Conservation (phyloP, 2,797 vertebrate genomes). For the Acridotheres tristis region DNA sequence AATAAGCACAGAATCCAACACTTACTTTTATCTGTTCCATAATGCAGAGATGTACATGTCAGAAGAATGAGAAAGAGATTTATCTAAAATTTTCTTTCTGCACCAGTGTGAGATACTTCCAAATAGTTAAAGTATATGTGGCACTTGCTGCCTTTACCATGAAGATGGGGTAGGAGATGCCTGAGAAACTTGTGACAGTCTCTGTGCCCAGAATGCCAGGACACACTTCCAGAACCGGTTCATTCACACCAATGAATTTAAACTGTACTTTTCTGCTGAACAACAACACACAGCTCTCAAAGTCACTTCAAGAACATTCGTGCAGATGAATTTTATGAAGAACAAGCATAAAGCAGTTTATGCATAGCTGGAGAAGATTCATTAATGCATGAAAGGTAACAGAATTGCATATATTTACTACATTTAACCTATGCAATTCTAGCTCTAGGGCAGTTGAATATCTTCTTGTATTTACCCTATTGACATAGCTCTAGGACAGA, state of each 20-base stretch:
- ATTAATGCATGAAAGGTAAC: neutral
- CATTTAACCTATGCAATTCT: neutral
- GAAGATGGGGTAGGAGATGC: fast-evolving
- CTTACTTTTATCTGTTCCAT: neutral
- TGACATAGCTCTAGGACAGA: neutral
- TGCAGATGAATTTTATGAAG: slow-evolving; percentile 7
- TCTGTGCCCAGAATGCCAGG: neutral
- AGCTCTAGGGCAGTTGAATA: neutral
- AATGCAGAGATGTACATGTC: neutral
- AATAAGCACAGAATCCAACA: neutral
- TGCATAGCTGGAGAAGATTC: neutral
- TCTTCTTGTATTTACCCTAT: neutral
- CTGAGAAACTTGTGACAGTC: neutral
- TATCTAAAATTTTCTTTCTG: neutral
- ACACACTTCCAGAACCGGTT: neutral
- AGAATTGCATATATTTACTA: neutral
- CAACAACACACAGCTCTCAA: neutral
- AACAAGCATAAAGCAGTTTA: neutral
- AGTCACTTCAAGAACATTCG: neutral
- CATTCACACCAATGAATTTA: neutral
- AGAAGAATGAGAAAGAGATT: neutral
- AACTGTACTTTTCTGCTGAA: neutral
- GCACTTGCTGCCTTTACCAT: neutral
- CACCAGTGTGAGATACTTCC: neutral
- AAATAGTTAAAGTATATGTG: neutral